phyloP scores from a whole-genome alignment of 2,888 invertebrate genomes.

The Amblyjoppa fuscipennis region DNA sequence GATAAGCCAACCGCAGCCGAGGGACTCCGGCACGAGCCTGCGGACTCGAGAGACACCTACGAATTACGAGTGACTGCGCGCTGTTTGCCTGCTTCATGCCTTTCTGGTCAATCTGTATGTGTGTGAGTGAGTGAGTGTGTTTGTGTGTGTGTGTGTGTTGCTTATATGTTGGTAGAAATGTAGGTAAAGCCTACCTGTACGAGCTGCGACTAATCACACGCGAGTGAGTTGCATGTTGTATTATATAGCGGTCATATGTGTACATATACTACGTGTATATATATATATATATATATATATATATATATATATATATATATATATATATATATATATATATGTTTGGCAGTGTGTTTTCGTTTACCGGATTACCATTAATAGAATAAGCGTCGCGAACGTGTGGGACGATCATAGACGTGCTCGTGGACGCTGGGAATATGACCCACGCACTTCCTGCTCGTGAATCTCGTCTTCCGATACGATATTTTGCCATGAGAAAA shows the following conservation, averaged over 20 bases:
- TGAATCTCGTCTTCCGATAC: slow-evolving; percentile 34
- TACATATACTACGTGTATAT: background rate
- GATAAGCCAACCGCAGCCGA: slow-evolving; percentile 67
- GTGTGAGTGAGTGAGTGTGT: no score
- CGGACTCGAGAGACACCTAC: slow-evolving; percentile 60
- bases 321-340: slow-evolving; percentile 10
- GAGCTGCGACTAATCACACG: slow-evolving; percentile 41
- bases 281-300: slow-evolving; percentile 18
- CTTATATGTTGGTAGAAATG: slow-evolving; percentile 38
- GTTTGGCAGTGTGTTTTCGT: slow-evolving; percentile 45
- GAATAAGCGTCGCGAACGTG: slow-evolving; percentile 49
- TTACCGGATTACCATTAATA: slow-evolving; percentile 62
- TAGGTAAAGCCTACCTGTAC: slow-evolving; percentile 57
- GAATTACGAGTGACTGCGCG: slow-evolving; percentile 56
- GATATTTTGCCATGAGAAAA: background rate
- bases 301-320: slow-evolving; percentile 12
- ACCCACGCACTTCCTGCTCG: slow-evolving; percentile 54
- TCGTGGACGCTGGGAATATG: background rate
- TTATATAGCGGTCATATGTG: slow-evolving; percentile 2
- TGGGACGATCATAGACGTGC: slow-evolving; percentile 21
- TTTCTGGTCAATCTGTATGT: slow-evolving; percentile 20
- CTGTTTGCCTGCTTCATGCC: slow-evolving; percentile 32
- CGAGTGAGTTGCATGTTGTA: background rate
- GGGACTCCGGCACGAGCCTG: slow-evolving; percentile 35
- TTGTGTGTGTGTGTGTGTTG: slow-evolving; percentile 26